Conservation (phyloP, 2,797 vertebrate species). For the Anguilla anguilla region DNA sequence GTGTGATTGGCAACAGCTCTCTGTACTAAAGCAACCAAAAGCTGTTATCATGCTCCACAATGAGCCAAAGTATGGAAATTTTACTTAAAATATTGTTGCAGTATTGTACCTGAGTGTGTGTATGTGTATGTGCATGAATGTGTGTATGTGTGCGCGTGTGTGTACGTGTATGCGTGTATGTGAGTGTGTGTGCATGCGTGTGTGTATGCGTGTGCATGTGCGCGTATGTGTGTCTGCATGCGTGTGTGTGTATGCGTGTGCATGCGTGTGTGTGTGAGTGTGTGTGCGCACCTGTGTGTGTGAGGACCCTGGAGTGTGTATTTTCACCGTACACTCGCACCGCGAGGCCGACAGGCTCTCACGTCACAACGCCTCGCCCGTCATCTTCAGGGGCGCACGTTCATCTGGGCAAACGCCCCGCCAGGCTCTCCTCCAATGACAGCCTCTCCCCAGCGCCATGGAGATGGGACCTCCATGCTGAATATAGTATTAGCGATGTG, state of each 20-base stretch:
- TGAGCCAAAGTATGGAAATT: neutral
- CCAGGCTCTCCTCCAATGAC: conserved; percentile 12
- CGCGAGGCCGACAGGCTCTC: neutral
- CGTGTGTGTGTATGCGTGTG: no score
- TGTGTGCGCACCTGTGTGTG: neutral
- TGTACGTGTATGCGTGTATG: no score
- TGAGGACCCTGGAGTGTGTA: neutral
- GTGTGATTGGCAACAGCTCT: neutral
- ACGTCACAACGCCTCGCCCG: neutral
- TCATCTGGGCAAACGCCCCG: neutral
- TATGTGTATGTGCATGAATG: neutral
- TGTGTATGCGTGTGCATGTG: no score
- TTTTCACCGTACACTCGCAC: neutral
- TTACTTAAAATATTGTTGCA: neutral
- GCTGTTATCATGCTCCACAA: neutral
- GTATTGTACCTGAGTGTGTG: neutral
- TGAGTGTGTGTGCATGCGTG: neutral
- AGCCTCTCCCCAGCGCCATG: conserved; percentile 9
- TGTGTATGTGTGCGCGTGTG: neutral
- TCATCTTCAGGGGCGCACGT: neutral
- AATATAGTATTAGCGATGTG: conserved; percentile 28
- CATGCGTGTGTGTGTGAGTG: neutral
- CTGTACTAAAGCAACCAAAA: neutral
- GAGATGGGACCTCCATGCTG: conserved; percentile 1
- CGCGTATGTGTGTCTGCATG: neutral